Percentiles rank a stretch among this genome's conserved stretches.
Conservation (phyloP, 2,113 vertebrate species). For the Macquaria australasica region DNA sequence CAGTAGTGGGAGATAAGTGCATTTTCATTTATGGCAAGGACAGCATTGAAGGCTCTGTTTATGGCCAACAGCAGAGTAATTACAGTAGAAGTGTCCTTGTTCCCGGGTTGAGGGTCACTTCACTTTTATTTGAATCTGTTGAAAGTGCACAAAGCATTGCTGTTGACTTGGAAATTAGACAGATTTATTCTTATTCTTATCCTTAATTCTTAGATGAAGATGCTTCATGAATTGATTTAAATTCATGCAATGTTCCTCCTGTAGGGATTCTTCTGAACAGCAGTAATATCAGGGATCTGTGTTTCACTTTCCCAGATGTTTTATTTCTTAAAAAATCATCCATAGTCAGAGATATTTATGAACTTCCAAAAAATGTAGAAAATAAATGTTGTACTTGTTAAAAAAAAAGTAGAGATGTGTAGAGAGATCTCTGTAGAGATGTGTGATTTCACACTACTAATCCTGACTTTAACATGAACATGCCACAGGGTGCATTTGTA, state of each 20-base stretch:
- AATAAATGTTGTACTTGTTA: not conserved
- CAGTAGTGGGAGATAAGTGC: constrained; percentile 24
- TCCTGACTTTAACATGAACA: not conserved
- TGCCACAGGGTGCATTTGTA: not conserved
- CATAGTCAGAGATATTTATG: not conserved
- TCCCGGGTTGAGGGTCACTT: constrained; percentile 36
- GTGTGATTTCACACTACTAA: too few species aligned
- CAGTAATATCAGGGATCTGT: not conserved
- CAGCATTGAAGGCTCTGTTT: constrained; percentile 51
- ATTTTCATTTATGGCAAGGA: constrained; percentile 52
- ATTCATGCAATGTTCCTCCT: not conserved
- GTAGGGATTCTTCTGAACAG: not conserved
- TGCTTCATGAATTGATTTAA: not conserved
- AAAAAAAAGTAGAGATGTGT: too few species aligned
- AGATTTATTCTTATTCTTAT: too few species aligned
- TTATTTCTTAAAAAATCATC: not conserved
- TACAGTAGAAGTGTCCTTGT: constrained; percentile 53
- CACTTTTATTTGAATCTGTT: constrained; percentile 31
- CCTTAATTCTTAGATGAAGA: not conserved
- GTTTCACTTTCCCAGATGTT: not conserved
- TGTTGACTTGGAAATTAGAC: not conserved
- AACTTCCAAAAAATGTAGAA: not conserved
- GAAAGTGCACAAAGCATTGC: constrained; percentile 10
- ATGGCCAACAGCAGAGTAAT: constrained; percentile 28
- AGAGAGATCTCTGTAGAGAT: not conserved